Percentiles rank a stretch among this genome's conserved stretches.
Conservation (phyloP, 2,797 vertebrate species). For the Iguana delicatissima region DNA sequence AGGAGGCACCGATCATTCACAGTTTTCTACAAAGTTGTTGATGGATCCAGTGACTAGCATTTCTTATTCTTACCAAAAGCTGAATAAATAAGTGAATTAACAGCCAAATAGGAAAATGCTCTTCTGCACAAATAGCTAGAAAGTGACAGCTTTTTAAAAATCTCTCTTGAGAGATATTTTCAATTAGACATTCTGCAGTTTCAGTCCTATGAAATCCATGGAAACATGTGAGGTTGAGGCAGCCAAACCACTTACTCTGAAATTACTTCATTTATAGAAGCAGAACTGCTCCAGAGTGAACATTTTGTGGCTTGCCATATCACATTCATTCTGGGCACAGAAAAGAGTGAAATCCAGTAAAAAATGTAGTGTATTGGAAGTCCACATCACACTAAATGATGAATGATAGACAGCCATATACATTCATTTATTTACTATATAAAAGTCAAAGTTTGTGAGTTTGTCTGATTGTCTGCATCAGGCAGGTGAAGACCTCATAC, state of each 20-base stretch:
- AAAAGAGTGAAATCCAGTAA: neutral
- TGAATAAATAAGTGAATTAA: conserved; percentile 44
- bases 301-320: neutral
- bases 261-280: conserved; percentile 7
- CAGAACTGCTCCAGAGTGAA: neutral
- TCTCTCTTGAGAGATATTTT: conserved; percentile 55
- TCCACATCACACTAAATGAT: neutral
- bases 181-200: conserved; percentile 43
- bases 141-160: conserved; percentile 33
- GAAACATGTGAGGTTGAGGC: conserved; percentile 42
- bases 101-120: neutral
- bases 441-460: too few relatives aligned
- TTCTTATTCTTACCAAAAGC: conserved; percentile 61
- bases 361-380: neutral
- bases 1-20: conserved; percentile 66
- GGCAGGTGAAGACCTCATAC: too few relatives aligned
- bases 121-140: neutral
- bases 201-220: conserved; percentile 47
- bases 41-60: conserved; percentile 42
- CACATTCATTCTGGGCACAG: neutral
- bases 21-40: conserved; percentile 58
- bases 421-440: neutral
- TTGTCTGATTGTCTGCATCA: too few relatives aligned
- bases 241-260: conserved; percentile 26
- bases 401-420: neutral